Conservation (phyloP, 2,113 vertebrate species). For the Oryctolagus cuniculus region DNA sequence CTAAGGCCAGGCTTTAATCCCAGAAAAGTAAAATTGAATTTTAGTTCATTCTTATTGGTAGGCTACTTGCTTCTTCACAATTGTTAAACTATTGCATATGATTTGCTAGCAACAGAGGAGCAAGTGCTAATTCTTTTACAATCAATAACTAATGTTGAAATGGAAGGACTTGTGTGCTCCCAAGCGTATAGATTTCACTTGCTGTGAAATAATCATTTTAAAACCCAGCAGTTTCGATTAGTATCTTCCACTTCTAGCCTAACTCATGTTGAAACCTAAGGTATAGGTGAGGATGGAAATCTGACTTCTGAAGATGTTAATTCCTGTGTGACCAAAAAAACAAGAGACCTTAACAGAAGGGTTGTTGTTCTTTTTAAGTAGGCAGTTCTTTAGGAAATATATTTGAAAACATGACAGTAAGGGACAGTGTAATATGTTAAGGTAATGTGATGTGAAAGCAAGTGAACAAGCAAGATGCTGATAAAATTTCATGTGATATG, state of each 20-base stretch:
- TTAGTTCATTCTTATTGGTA: background rate
- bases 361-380: background rate
- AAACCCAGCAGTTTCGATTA: constrained; percentile 36
- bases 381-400: background rate
- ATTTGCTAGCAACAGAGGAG: background rate
- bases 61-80: background rate
- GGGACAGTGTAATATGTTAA: background rate
- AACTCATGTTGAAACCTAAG: background rate
- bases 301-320: background rate
- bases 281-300: background rate
- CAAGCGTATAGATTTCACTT: background rate
- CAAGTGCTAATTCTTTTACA: background rate
- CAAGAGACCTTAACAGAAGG: background rate
- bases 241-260: constrained; percentile 48
- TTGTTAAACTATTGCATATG: background rate
- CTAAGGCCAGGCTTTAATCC: background rate
- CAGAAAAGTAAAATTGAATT: background rate
- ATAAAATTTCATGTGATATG: background rate
- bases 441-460: constrained; percentile 65
- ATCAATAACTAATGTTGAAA: background rate
- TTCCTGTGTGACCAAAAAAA: background rate
- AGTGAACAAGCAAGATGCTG: constrained; percentile 55
- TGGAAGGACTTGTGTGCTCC: background rate
- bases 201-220: constrained; percentile 22
- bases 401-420: constrained; percentile 36